These are phyloP conservation scores for Apogon talboti DNA, from an alignment of 2,797 vertebrate genomes.

Conservation along the genomic window DNA sequence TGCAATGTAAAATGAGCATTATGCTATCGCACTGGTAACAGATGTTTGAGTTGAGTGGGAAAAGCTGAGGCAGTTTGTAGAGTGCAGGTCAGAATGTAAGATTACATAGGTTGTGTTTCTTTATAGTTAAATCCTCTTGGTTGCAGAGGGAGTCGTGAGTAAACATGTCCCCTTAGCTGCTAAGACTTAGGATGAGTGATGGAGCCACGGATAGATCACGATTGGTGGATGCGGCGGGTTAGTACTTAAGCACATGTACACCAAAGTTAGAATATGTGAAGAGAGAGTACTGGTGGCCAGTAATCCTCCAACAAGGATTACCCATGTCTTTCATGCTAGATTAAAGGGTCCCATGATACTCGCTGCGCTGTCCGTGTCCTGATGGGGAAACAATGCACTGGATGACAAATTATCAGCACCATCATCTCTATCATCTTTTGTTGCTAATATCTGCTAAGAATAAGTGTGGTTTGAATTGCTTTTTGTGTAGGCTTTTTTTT, in stretches of 20 bases:
- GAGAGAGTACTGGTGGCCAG: constrained; percentile 54
- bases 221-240: constrained; percentile 56
- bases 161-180: constrained; percentile 53
- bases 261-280: constrained; percentile 63
- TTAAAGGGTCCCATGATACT: constrained; percentile 73
- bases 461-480: constrained; percentile 17
- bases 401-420: constrained; percentile 50
- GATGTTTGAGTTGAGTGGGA: constrained; percentile 15
- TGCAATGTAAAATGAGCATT: not conserved
- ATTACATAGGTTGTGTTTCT: constrained; percentile 52
- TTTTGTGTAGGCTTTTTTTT: constrained; percentile 11
- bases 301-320: constrained; percentile 78
- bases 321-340: constrained; percentile 74
- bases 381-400: constrained; percentile 54
- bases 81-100: constrained; percentile 52
- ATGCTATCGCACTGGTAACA: constrained; percentile 21
- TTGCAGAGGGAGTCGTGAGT: constrained; percentile 48
- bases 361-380: constrained; percentile 33
- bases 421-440: constrained; percentile 33
- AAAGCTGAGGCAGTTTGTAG: constrained; percentile 14
- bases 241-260: constrained; percentile 63
- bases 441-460: constrained; percentile 23
- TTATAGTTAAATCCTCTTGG: constrained; percentile 59
- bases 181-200: constrained; percentile 64
- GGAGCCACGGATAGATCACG: constrained; percentile 37